A percentile compares a stretch with the other conserved stretches of the same genome.
phyloP scores from a whole-genome alignment of 2,888 invertebrate genomes.

The Patella caerulea region DNA sequence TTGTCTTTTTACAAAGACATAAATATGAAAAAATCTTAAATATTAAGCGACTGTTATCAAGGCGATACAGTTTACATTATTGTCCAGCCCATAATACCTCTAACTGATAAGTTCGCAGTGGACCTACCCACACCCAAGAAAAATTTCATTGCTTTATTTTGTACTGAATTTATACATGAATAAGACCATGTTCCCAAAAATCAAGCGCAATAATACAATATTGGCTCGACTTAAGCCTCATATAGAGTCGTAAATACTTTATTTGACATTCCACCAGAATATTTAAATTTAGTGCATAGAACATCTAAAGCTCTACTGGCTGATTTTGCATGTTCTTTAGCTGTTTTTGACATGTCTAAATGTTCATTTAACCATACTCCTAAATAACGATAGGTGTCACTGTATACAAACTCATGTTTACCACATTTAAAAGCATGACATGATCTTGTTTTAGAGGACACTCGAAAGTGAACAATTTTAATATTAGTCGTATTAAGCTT shows the following conservation, averaged over 20 bases:
- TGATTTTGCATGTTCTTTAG: slow-evolving; percentile 11
- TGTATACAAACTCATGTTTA: background rate
- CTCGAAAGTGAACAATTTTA: slow-evolving; percentile 3
- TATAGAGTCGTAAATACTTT: slow-evolving; percentile 27
- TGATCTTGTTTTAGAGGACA: background rate
- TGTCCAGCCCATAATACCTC: background rate
- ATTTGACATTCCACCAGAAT: slow-evolving; percentile 17
- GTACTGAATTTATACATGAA: slow-evolving; percentile 1
- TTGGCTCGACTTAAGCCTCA: background rate
- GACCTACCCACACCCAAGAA: background rate
- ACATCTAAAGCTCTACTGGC: slow-evolving; percentile 22
- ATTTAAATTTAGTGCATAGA: slow-evolving; percentile 16
- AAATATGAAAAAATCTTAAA: too few relatives aligned
- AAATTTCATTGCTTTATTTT: slow-evolving; percentile 6
- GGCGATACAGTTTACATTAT: too few relatives aligned
- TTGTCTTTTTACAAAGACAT: background rate
- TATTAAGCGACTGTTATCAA: too few relatives aligned
- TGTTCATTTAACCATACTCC: slow-evolving; percentile 19
- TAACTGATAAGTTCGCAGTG: background rate
- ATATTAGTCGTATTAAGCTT: slow-evolving; percentile 4
- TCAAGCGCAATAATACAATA: background rate
- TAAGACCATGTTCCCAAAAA: background rate
- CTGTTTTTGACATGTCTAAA: slow-evolving; percentile 15
- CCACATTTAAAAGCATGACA: background rate
- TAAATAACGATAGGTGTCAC: slow-evolving; percentile 22